phyloP scores from a whole-genome alignment of 1,140 invertebrate species.

The Eciton burchellii region DNA sequence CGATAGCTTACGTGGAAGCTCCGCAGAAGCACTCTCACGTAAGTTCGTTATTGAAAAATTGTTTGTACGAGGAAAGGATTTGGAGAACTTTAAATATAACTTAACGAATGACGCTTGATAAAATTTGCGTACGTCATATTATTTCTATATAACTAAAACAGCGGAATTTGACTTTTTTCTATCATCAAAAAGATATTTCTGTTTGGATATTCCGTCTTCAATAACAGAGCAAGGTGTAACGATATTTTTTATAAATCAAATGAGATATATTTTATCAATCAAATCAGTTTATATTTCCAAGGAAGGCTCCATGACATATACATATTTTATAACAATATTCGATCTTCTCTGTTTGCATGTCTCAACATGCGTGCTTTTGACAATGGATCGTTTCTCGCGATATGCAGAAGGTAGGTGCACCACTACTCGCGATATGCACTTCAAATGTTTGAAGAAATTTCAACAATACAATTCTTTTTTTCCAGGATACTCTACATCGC shows the following conservation, averaged over 20 bases:
- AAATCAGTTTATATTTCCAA: not conserved
- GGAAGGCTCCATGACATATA: not conserved
- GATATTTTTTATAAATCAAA: not conserved
- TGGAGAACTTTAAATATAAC: no score
- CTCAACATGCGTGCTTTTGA: conserved; percentile 68
- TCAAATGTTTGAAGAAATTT: not conserved
- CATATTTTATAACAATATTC: not conserved
- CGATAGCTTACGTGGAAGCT: conserved; percentile 93
- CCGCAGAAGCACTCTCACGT: conserved; percentile 84
- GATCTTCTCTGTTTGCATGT: conserved; percentile 75
- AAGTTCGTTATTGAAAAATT: conserved; percentile 71
- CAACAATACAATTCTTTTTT: not conserved
- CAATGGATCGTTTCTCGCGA: conserved; percentile 68
- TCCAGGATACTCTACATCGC: conserved; percentile 77
- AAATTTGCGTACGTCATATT: no score
- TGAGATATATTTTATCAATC: no score
- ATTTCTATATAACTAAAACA: no score
- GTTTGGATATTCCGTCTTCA: not conserved
- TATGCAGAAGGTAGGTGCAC: conserved; percentile 76
- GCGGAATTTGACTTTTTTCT: not conserved
- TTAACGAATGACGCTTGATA: no score
- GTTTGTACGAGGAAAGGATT: no score
- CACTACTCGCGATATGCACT: not conserved
- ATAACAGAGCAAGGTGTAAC: not conserved
- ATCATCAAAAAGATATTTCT: not conserved